Percentiles rank a stretch among this genome's conserved stretches.
Evolutionary conservation across 1,140 invertebrate genomes (phyloP).

Genomic region (Drosophila leontia): DNA sequence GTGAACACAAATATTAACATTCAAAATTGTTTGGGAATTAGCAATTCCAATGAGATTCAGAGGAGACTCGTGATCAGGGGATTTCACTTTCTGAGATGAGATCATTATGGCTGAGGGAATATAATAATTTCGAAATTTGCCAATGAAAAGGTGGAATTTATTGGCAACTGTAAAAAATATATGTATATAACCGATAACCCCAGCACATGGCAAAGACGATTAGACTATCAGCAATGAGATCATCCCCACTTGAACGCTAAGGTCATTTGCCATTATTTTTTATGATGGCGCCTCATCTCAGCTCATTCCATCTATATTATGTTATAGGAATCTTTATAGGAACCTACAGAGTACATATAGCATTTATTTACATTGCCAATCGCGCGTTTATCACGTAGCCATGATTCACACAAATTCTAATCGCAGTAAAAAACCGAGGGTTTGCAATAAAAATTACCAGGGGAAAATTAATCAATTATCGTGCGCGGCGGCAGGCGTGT

Average conservation of each 20-base stretch:
- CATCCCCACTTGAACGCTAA: constrained; percentile 33
- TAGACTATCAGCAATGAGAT: constrained; percentile 47
- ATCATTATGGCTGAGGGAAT: constrained; percentile 11
- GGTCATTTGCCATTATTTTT: constrained; percentile 52
- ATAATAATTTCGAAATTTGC: neutral
- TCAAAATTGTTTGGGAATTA: neutral
- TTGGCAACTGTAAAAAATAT: constrained; percentile 12
- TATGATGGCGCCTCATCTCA: constrained; percentile 50
- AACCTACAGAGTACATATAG: constrained; percentile 16
- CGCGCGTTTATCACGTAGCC: constrained; percentile 44
- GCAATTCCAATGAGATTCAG: neutral
- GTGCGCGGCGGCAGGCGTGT: constrained; percentile 26
- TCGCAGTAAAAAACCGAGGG: constrained; percentile 21
- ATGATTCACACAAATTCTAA: constrained; percentile 64
- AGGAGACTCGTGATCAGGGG: neutral
- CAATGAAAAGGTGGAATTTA: neutral
- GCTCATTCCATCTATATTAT: neutral
- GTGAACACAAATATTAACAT: constrained; percentile 2
- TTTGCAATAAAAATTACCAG: constrained; percentile 33
- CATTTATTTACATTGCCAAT: constrained; percentile 24
- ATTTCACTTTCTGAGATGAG: constrained; percentile 30
- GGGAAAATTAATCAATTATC: constrained; percentile 56
- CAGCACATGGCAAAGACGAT: constrained; percentile 23
- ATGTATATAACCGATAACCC: constrained; percentile 8
- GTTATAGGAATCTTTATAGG: neutral